A percentile compares a stretch with the other conserved stretches of the same genome.
Evolutionary conservation across 92 coral and sea anemone genomes (phyloP).

Genomic region (Palythoa grandis): DNA sequence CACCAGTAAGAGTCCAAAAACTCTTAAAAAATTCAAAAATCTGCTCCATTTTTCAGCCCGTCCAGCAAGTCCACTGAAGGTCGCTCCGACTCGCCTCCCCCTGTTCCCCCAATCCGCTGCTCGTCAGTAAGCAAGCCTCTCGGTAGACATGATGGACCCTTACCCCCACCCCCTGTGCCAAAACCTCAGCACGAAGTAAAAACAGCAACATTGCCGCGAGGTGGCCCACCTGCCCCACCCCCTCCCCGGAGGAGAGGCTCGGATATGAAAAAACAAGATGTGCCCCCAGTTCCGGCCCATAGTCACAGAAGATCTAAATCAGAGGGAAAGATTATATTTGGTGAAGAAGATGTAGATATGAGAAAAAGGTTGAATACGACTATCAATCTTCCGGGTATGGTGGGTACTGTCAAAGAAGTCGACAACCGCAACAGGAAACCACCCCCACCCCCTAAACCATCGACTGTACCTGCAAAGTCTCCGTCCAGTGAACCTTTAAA

Average conservation of each 20-base stretch:
- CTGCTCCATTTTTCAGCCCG: background rate
- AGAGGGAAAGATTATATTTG: slow-evolving; percentile 75
- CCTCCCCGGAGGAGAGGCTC: slow-evolving; percentile 61
- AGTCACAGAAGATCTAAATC: slow-evolving; percentile 81
- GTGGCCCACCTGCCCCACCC: slow-evolving; percentile 67
- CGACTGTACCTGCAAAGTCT: background rate
- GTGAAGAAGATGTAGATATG: slow-evolving; percentile 53
- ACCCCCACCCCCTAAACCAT: slow-evolving; percentile 25
- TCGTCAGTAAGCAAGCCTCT: slow-evolving; percentile 75
- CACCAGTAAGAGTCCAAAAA: too few relatives aligned
- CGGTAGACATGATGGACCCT: slow-evolving; percentile 45
- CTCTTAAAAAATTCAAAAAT: too few relatives aligned
- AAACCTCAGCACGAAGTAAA: slow-evolving; percentile 55
- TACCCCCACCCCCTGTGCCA: slow-evolving; percentile 60
- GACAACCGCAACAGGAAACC: slow-evolving; percentile 1
- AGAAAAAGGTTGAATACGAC: slow-evolving; percentile 48
- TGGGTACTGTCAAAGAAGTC: slow-evolving; percentile 12
- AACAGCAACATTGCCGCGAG: slow-evolving; percentile 48
- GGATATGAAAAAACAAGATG: slow-evolving; percentile 53
- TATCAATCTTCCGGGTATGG: slow-evolving; percentile 51
- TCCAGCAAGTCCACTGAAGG: slow-evolving; percentile 22
- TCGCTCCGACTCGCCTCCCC: slow-evolving; percentile 76
- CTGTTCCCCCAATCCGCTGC: slow-evolving; percentile 90
- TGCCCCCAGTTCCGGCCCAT: slow-evolving; percentile 71
- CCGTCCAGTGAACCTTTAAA: background rate